A percentile compares a stretch with the other conserved stretches of the same genome.
Conservation (phyloP, 1,140 invertebrate genomes). For the Stenopsyche tienmushanensis region DNA sequence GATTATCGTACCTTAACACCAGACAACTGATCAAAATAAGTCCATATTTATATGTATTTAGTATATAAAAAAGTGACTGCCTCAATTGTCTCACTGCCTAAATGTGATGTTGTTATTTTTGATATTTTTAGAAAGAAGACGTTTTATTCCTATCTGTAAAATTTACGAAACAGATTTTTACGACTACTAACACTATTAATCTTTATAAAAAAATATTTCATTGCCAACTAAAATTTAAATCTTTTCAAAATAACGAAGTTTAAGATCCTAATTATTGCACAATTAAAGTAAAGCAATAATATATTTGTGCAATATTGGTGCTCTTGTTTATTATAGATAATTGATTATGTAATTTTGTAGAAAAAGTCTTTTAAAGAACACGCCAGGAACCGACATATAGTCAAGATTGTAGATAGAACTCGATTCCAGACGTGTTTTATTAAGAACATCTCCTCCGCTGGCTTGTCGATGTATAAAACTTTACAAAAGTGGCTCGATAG, state of each 20-base stretch:
- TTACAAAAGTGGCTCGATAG: background rate
- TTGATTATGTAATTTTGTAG: constrained; percentile 30
- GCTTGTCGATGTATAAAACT: constrained; percentile 37
- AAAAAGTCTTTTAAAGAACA: constrained; percentile 29
- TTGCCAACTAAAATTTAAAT: background rate
- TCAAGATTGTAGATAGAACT: constrained; percentile 38
- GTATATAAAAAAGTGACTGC: constrained; percentile 15
- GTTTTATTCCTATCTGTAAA: constrained; percentile 40
- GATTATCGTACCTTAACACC: constrained; percentile 60
- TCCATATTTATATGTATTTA: constrained; percentile 22
- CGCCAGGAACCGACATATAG: constrained; percentile 31
- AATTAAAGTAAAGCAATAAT: constrained; percentile 34
- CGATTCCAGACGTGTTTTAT: constrained; percentile 29
- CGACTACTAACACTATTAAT: constrained; percentile 18
- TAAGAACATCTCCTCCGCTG: constrained; percentile 54
- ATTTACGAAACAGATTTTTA: constrained; percentile 30
- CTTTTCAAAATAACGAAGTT: constrained; percentile 2
- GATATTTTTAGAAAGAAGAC: constrained; percentile 37
- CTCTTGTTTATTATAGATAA: constrained; percentile 36
- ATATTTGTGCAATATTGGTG: constrained; percentile 40
- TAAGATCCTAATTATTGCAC: constrained; percentile 36
- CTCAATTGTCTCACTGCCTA: constrained; percentile 14
- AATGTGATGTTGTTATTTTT: constrained; percentile 8
- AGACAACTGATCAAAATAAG: constrained; percentile 32
- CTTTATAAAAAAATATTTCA: constrained; percentile 17